Evolutionary conservation across 2,888 invertebrate genomes (phyloP), one percentile per base, ranked within the genome.

Genomic region (Epicampocera succincta): DNA sequence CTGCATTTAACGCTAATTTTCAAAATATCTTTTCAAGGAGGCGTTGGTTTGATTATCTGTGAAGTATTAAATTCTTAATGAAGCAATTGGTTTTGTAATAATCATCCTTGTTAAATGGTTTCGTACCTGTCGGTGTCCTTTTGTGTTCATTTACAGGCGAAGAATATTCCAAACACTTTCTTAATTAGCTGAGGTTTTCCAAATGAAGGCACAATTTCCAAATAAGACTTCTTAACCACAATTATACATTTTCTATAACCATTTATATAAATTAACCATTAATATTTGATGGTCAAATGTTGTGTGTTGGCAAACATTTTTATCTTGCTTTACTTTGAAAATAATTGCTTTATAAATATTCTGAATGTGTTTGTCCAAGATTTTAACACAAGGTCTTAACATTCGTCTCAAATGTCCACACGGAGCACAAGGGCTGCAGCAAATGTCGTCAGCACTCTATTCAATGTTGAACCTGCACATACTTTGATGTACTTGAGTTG

Each of bases 331-430:
- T 44, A 46, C 42, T 19, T 54, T 6, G 1, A 29, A 11, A 61
- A 42, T 15, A 54, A 54, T 8, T 6, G 29, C 29, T 46, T 33
- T 61, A 15, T 63, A 73, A 73, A 63, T 17, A 12, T 44, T 21
- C 3, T 44, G 13, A 56, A 29, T 46, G 15, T 61, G 68, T 69
- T 42, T 68, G 44, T 52, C 21, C 52, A 50, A 42, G 38, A 33
- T 11, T 33, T 42, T 15, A 56, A 56, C 21, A 60, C 21, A 60
- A 46, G 50, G 33, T 66, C 66, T 72, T 77, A 75, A 68, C 72
- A 68, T 73, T 72, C 66, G 50, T 44, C 44, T 29, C 21, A 42
- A 44, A 21, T 44, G 63, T 63, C 44, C 63, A 54, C 11, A 54
- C 17, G 25, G 42, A 44, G 44, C 29, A 54, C 63, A 63, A 63